Base-by-base conservation (phyloP, 1,140 invertebrate genomes). In the Lepidurus packardi region DNA sequence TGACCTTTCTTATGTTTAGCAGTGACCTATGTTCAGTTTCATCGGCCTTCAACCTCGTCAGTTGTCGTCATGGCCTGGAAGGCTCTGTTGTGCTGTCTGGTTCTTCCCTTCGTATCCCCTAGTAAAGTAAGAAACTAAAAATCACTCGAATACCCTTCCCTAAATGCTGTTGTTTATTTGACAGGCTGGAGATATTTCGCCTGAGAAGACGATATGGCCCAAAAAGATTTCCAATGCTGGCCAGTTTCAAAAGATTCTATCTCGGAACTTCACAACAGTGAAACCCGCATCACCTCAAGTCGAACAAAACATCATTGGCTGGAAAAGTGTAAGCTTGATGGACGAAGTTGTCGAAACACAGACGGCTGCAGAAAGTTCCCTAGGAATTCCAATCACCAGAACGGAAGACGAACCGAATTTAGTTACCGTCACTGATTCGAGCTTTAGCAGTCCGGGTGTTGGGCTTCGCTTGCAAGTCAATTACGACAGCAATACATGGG, bases 91-190 rank as follows among this genome's bases (percentile, higher is more conserved):
- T 65, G 16, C 13, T 65, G 16, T 7, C 21, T 21, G 53, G 53
- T 65, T 65, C 21, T 65, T n/a, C 53, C 16, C 16, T n/a, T 65
- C 6, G 53, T 21, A 65, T 13, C 53, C 53, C 21, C 16, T 65
- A n/a, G 16, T 65, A 65, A 7, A 65, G 53, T 65, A 65, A n/a
- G 53, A 65, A 65, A 21, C 53, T 7, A n/a, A 65, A 65, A 7
- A 34, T 34, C 34, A 34, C 34, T 34, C 8, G 53, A 9, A 65
- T 65, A n/a, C 21, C 53, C 13, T 65, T 65, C 13, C 21, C 8
- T 65, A 65, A 34, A 65, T 65, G 53, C 53, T 65, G 53, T 21
- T 65, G 53, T 65, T 13, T 13, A 65, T 65, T 65, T 65, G 53
- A 65, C 21, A 65, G 53, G 53, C 53, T 65, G 53, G 16, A 65